These are phyloP conservation scores for Eleginops maclovinus DNA, from an alignment of 2,113 vertebrate genomes.

Conservation along the genomic window DNA sequence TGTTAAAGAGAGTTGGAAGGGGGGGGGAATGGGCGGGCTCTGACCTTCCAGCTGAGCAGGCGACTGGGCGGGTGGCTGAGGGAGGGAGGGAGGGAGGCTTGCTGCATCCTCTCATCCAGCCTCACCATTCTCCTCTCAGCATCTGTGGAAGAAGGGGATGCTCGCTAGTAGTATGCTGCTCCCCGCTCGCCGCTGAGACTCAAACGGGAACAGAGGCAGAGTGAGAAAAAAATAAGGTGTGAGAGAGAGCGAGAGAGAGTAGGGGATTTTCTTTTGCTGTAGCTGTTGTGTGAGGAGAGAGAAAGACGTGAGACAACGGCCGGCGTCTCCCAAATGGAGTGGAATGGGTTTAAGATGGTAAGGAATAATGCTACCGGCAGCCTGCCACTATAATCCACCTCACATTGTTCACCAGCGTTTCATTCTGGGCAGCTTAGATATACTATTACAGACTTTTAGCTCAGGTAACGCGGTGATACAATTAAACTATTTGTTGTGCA, in stretches of 20 bases:
- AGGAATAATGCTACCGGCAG: conserved; percentile 82
- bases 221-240: conserved; percentile 66
- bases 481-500: conserved; percentile 53
- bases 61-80: conserved; percentile 90
- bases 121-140: conserved; percentile 96
- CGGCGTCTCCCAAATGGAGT: conserved; percentile 99
- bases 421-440: conserved; percentile 59
- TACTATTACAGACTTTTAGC: conserved; percentile 27
- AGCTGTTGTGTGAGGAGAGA: conserved; percentile 82
- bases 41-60: conserved; percentile 98
- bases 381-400: conserved; percentile 56
- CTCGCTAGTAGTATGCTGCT: conserved; percentile 92
- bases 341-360: conserved; percentile 99
- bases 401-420: conserved; percentile 42
- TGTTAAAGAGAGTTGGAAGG: conserved; percentile 83
- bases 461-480: conserved; percentile 32
- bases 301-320: conserved; percentile 81
- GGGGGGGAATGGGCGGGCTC: conserved; percentile 88
- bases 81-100: conserved; percentile 73
- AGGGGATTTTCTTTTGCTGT: conserved; percentile 66
- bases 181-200: conserved; percentile 89
- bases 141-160: conserved; percentile 97
- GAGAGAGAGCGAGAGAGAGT: conserved; percentile 80
- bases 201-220: conserved; percentile 79
- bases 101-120: conserved; percentile 92